Evolutionary conservation across 2,888 invertebrate genomes (phyloP).

Genomic region (Lepidonotus clava): DNA sequence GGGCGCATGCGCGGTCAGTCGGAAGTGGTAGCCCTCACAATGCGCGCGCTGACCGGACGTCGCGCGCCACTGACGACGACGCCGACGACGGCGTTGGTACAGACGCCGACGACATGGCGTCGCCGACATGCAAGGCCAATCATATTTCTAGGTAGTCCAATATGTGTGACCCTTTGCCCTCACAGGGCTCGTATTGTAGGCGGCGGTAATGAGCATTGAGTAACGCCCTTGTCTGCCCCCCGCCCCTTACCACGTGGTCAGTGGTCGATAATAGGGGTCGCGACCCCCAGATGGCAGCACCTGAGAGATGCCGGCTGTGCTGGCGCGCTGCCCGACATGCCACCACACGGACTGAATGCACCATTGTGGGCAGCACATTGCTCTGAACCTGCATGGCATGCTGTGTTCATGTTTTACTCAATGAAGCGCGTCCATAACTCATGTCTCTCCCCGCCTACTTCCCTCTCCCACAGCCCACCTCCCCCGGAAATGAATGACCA

Average conservation of each 20-base stretch:
- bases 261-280: conserved; percentile 9
- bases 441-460: background rate
- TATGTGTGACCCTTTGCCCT: background rate
- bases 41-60: background rate
- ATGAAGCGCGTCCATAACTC: background rate
- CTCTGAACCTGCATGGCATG: background rate
- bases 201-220: background rate
- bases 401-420: conserved; percentile 10
- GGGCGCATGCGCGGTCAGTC: background rate
- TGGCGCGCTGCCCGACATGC: background rate
- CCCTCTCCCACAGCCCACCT: background rate
- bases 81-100: background rate
- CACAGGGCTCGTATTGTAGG: background rate
- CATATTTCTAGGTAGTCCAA: background rate
- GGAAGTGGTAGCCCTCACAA: conserved; percentile 9
- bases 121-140: background rate
- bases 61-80: too few relatives aligned
- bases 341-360: too few relatives aligned
- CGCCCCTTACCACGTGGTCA: too few relatives aligned
- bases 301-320: background rate
- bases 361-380: background rate
- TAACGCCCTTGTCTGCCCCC: background rate
- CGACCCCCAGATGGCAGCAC: background rate
- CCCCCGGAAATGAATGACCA: conserved; percentile 11
- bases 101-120: background rate